Evolutionary conservation across 30 jellyfish, hydroid and myxozoan genomes (phyloP).

Genomic region (Hydractinia symbiolongicarpus): DNA sequence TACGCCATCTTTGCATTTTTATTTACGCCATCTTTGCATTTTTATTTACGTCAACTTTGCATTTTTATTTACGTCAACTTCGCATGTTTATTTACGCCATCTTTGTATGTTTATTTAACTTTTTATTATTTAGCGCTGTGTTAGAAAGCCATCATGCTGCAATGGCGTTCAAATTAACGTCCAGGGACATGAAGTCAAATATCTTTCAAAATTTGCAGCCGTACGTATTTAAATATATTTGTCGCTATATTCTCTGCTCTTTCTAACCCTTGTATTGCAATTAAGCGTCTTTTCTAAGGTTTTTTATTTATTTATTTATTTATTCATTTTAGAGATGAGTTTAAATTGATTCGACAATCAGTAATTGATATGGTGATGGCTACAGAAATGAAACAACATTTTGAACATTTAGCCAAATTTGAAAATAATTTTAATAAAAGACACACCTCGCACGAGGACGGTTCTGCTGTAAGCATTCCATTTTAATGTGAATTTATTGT

Average conservation of each 20-base stretch:
- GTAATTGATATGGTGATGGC: conserved; percentile 97
- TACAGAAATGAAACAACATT: conserved; percentile 94
- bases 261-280: neutral
- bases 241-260: neutral
- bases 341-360: conserved; percentile 71
- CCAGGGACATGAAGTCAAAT: conserved; percentile 80
- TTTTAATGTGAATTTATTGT: neutral
- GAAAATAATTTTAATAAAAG: conserved; percentile 74
- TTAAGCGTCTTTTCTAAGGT: too few relatives aligned
- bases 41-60: too few relatives aligned
- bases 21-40: too few relatives aligned
- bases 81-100: too few relatives aligned
- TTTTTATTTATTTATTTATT: neutral
- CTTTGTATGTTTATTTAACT: neutral
- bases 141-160: conserved; percentile 97
- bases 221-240: conserved; percentile 27
- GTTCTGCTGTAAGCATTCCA: neutral
- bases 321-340: conserved; percentile 61
- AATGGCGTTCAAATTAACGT: conserved; percentile 82
- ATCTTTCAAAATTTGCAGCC: conserved; percentile 65
- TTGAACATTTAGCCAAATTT: conserved; percentile 85
- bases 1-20: too few relatives aligned
- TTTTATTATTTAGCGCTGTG: conserved; percentile 68
- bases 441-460: conserved; percentile 42
- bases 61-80: too few relatives aligned